A percentile compares a stretch with the other conserved stretches of the same genome.
Conservation (phyloP, 2,113 vertebrate genomes). For the Crotophaga sulcirostris region DNA sequence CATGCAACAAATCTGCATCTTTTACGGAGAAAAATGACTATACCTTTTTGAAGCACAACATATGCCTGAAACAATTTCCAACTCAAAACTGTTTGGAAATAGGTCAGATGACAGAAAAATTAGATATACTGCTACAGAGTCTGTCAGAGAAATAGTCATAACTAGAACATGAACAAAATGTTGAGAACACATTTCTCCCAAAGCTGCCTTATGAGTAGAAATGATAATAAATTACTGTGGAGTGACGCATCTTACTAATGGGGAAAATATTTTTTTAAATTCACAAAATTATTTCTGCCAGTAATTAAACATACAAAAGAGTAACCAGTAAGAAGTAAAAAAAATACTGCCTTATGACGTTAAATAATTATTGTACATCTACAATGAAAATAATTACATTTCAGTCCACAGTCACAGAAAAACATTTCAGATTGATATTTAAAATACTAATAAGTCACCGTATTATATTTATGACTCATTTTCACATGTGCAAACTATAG, state of each 20-base stretch:
- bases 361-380: not conserved
- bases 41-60: not conserved
- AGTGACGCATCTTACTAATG: not conserved
- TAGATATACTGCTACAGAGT: not conserved
- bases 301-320: not conserved
- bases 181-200: not conserved
- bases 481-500: not conserved
- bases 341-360: not conserved
- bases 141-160: not conserved
- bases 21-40: not conserved
- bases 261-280: not conserved
- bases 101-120: not conserved
- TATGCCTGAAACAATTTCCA: not conserved
- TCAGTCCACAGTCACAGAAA: rapidly evolving
- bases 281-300: not conserved
- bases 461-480: not conserved
- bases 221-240: not conserved
- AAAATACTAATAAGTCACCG: not conserved
- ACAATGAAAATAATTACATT: not conserved
- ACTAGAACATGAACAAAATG: not conserved
- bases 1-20: not conserved
- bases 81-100: not conserved
- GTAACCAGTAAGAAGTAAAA: not conserved
- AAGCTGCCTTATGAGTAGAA: not conserved
- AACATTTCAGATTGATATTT: not conserved